Conservation (phyloP, 2,113 vertebrate genomes). For the Phalacrocorax brasilianus region DNA sequence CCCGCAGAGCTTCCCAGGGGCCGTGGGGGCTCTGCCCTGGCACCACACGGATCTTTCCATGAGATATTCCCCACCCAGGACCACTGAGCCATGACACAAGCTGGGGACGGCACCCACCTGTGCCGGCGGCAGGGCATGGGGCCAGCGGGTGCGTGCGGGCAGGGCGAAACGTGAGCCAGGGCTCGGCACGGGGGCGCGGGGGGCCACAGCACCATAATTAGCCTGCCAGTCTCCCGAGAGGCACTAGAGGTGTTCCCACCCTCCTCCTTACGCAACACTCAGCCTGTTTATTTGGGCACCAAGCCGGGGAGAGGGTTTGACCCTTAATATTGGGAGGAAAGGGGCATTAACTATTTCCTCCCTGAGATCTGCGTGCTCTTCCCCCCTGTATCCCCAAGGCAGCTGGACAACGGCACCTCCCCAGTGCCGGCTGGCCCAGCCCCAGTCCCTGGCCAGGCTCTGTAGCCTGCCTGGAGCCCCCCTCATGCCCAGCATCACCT, state of each 20-base stretch:
- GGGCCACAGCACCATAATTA: rapidly evolving
- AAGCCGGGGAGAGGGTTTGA: neutral
- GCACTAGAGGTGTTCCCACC: neutral
- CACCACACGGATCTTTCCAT: rapidly evolving
- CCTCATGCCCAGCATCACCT: rapidly evolving
- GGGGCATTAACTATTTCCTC: neutral
- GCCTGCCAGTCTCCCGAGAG: neutral
- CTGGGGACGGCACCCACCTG: rapidly evolving
- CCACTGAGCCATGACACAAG: neutral
- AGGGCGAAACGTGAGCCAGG: rapidly evolving
- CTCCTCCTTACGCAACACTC: neutral
- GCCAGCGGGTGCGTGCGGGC: neutral
- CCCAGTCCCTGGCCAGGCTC: neutral
- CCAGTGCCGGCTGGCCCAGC: neutral
- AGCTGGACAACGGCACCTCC: neutral
- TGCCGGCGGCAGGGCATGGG: neutral
- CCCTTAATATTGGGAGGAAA: neutral
- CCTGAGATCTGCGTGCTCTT: rapidly evolving
- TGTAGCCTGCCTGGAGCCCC: neutral
- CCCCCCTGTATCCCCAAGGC: neutral
- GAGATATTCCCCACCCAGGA: neutral
- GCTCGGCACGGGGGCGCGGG: rapidly evolving
- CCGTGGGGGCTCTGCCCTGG: neutral
- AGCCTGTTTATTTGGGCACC: slow-evolving; percentile 25
- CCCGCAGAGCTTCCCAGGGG: neutral